phyloP scores from a whole-genome alignment of 2,113 vertebrate genomes.

The Phodopus roborovskii region DNA sequence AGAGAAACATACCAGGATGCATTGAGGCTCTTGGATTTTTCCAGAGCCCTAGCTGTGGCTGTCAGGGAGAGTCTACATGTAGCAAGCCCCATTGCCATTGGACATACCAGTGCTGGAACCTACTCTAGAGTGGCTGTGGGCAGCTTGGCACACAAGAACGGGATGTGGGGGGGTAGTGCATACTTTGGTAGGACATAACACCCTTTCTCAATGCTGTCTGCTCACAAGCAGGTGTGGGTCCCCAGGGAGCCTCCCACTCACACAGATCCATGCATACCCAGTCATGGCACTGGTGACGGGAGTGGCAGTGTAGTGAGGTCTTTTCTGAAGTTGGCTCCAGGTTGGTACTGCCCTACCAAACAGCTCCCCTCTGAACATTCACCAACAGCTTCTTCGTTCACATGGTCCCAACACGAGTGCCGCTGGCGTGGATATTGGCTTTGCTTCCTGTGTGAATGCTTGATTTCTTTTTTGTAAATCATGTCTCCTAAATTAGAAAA shows the following conservation, averaged over 20 bases:
- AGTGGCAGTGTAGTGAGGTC: neutral
- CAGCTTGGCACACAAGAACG: neutral
- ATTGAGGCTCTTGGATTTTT: neutral
- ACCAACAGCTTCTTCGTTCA: neutral
- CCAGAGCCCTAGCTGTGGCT: neutral
- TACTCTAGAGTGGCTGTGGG: neutral
- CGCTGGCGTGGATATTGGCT: neutral
- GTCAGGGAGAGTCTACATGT: neutral
- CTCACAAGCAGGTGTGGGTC: neutral
- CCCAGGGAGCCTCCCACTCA: neutral
- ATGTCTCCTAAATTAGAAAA: conserved; percentile 75
- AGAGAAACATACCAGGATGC: neutral
- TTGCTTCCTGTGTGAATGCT: conserved; percentile 57
- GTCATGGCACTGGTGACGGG: rapidly evolving
- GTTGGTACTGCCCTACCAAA: neutral
- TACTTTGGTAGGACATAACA: neutral
- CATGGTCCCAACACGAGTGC: neutral
- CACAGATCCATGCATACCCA: neutral
- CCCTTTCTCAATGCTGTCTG: neutral
- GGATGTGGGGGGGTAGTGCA: neutral
- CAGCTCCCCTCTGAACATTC: neutral
- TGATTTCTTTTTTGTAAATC: conserved; percentile 28
- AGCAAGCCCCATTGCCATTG: neutral
- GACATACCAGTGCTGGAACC: neutral
- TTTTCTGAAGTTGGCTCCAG: neutral